A percentile compares a stretch with the other conserved stretches of the same genome.
Evolutionary conservation across 37 sponge, comb jelly and placozoan genomes (phyloP).

Genomic region (Ephydatia muelleri): DNA sequence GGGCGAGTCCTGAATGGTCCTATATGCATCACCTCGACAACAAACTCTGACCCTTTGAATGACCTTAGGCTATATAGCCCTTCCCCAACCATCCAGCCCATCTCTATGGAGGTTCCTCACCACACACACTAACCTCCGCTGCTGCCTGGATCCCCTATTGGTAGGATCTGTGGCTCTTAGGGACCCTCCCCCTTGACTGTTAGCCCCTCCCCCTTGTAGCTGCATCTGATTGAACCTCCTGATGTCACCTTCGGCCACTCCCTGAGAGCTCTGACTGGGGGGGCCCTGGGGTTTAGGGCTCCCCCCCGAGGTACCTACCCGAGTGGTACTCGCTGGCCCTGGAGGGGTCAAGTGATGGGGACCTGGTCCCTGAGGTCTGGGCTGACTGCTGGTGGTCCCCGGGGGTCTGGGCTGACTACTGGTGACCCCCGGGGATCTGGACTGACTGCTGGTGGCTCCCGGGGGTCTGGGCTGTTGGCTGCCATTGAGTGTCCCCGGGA

Average conservation of each 20-base stretch:
- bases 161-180: not conserved
- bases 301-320: not conserved
- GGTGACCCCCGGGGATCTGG: too few species aligned
- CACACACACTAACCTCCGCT: not conserved
- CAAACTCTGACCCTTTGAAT: too few species aligned
- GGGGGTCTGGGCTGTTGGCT: not conserved
- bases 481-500: not conserved
- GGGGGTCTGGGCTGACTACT: too few species aligned
- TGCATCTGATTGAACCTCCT: slow-evolving; percentile 31
- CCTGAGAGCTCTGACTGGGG: not conserved
- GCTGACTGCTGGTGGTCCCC: too few species aligned
- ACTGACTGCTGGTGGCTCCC: not conserved
- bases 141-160: not conserved
- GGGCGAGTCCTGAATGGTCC: too few species aligned
- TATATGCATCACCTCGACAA: too few species aligned
- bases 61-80: not conserved
- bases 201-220: not conserved
- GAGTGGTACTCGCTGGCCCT: not conserved
- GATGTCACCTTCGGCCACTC: not conserved
- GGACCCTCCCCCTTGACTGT: too few species aligned
- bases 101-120: not conserved
- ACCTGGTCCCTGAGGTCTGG: not conserved
- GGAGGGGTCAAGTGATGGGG: not conserved
- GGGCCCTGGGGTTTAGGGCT: not conserved
- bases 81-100: not conserved